These are phyloP conservation scores for Orycteropus afer DNA, from an alignment of 2,113 vertebrate genomes.

Conservation along the genomic window DNA sequence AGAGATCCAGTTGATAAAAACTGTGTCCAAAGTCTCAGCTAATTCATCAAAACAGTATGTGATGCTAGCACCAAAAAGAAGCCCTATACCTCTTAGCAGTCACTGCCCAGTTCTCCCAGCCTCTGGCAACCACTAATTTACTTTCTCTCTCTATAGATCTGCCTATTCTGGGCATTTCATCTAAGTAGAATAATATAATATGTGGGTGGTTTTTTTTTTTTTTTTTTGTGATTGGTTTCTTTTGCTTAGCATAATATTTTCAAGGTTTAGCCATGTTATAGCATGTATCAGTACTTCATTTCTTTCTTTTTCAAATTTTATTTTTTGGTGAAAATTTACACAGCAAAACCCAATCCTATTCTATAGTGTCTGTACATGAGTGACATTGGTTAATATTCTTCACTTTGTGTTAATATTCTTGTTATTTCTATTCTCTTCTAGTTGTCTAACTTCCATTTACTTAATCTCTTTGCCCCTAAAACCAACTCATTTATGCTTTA, in stretches of 20 bases:
- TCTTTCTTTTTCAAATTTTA: no score
- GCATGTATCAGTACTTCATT: background rate
- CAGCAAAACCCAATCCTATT: no score
- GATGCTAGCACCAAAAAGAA: conserved; percentile 10
- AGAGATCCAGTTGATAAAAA: conserved; percentile 12
- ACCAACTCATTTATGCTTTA: no score
- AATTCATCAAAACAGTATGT: background rate
- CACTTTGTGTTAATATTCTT: no score
- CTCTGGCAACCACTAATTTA: no score
- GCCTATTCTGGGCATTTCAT: background rate
- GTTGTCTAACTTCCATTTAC: no score
- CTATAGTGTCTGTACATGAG: no score
- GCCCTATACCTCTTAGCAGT: background rate
- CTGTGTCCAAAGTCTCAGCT: conserved; percentile 14
- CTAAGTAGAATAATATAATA: background rate
- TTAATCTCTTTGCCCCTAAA: no score
- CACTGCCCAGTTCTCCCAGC: background rate
- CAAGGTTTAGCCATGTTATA: no score
- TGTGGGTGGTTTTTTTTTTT: background rate
- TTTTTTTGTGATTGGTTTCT: background rate
- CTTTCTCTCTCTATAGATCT: background rate
- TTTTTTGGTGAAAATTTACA: no score
- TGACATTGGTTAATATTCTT: no score
- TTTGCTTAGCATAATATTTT: background rate
- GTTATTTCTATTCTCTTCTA: no score